Conservation (phyloP, 2,113 vertebrate species). For the Diadophis punctatus region DNA sequence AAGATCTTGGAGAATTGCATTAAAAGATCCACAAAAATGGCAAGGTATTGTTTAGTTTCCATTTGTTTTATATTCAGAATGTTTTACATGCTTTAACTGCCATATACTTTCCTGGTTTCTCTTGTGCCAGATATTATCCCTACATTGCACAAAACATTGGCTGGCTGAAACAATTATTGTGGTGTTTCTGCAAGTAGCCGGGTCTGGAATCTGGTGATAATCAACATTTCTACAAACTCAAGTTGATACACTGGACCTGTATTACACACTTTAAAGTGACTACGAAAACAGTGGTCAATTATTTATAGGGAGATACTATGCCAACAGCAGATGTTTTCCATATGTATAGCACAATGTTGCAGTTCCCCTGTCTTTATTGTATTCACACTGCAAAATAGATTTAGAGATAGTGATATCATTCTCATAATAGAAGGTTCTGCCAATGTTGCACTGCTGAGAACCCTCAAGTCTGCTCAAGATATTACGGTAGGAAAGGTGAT, state of each 20-base stretch:
- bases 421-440: conserved; percentile 51
- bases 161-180: conserved; percentile 40
- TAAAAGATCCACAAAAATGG: conserved; percentile 54
- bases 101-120: conserved; percentile 58
- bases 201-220: conserved; percentile 51
- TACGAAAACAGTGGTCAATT: conserved; percentile 42
- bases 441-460: conserved; percentile 9
- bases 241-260: conserved; percentile 51
- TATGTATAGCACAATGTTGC: conserved; percentile 41
- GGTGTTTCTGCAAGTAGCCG: conserved; percentile 50
- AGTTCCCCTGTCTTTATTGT: conserved; percentile 49
- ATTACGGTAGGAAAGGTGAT: not conserved
- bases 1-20: conserved; percentile 47
- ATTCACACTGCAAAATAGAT: conserved; percentile 51
- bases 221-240: conserved; percentile 51
- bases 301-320: conserved; percentile 34
- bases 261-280: conserved; percentile 44
- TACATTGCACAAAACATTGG: conserved; percentile 54
- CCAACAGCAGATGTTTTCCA: conserved; percentile 61
- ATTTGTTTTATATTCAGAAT: conserved; percentile 56
- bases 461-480: not conserved
- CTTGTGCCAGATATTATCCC: conserved; percentile 54
- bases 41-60: conserved; percentile 51
- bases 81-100: conserved; percentile 50
- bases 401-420: conserved; percentile 44